Base-by-base conservation (phyloP, 2,888 invertebrate species). In the Heliconius hortense region DNA sequence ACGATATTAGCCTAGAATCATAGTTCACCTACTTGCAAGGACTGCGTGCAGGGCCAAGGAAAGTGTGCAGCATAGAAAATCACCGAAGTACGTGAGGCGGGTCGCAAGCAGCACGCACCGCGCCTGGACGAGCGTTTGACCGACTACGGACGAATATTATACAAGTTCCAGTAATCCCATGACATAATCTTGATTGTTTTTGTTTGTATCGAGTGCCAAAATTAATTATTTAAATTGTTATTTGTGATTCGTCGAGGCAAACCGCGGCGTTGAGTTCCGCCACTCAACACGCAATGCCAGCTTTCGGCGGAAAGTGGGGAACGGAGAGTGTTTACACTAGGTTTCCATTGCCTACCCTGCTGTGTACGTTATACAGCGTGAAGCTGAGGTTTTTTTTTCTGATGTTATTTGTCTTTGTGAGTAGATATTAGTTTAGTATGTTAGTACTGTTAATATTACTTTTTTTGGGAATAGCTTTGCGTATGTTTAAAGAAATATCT, bases 161-260 rank as follows among this genome's bases (percentile, higher is more conserved):
- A 87, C 88, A 86, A 90, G 91, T 88, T 90, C 92, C 81, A 91
- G 88, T 91, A 91, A 89, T 89, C 92, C 87, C 89, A 90, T 93
- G 92, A 93, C 92, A 93, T 92, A 93, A 93, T 90, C 88, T 86
- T 89, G 84, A 88, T 87, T 87, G 86, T 88, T 85, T 78, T 73
- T 73, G 71, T 76, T 77, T 56, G 69, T 68, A 71, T 70, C 48
- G 59, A 59, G 1, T 39, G 13, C 4, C 48, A 43, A 71, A 71
- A 66, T 43, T 13, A 43, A 15, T 43, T 11, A 8, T 18, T 48
- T 48, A 7, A 48, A 8, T 48, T 21, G 21, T 0, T 43, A 15
- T 15, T 15, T 39, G 13, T 39, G 35, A 35, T 10, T 35, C 10
- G 10, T 35, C 1, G 2, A 35, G 35, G 10, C 35, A 35, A 10